A percentile compares a stretch with the other conserved stretches of the same genome.
Evolutionary conservation across 2,888 invertebrate species (phyloP).

Genomic region (Hydrotaea diabolus): DNA sequence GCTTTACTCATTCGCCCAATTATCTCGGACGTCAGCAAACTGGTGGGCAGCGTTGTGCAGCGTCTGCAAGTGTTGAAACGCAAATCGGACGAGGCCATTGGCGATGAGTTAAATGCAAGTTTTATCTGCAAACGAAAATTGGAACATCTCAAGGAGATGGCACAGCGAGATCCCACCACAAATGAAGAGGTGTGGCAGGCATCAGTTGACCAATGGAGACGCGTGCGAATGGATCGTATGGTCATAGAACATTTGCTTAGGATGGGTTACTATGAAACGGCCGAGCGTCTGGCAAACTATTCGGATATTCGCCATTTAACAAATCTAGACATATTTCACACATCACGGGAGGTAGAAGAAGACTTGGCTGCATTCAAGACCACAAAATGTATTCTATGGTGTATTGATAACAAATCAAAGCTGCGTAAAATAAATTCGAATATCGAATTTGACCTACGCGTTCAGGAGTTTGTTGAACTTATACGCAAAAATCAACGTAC

Average conservation of each 20-base stretch:
- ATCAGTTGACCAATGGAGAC: slow-evolving; percentile 80
- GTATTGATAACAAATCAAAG: slow-evolving; percentile 97
- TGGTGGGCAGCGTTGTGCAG: slow-evolving; percentile 94
- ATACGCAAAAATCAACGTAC: slow-evolving; percentile 92
- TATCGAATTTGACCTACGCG: slow-evolving; percentile 94
- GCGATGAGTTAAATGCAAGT: slow-evolving; percentile 94
- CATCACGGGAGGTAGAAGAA: slow-evolving; percentile 92
- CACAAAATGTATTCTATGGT: slow-evolving; percentile 94
- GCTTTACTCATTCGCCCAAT: slow-evolving; percentile 79
- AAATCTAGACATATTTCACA: slow-evolving; percentile 94
- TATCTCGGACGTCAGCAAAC: slow-evolving; percentile 87
- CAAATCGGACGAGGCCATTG: slow-evolving; percentile 96
- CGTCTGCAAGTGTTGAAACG: slow-evolving; percentile 94
- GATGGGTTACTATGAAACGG: slow-evolving; percentile 97
- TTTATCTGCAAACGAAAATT: slow-evolving; percentile 94
- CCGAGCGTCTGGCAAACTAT: slow-evolving; percentile 91
- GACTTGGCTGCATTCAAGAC: slow-evolving; percentile 92
- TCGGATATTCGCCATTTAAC: slow-evolving; percentile 92
- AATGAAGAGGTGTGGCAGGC: slow-evolving; percentile 77
- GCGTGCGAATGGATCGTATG: slow-evolving; percentile 93
- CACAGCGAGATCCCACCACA: slow-evolving; percentile 74
- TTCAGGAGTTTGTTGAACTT: slow-evolving; percentile 95
- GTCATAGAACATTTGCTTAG: slow-evolving; percentile 97
- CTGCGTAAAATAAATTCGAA: slow-evolving; percentile 95
- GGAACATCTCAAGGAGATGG: slow-evolving; percentile 88